Evolutionary conservation across 2,113 vertebrate genomes (phyloP), one percentile per base, ranked within the genome.

Genomic region (Paramisgurnus dabryanus): DNA sequence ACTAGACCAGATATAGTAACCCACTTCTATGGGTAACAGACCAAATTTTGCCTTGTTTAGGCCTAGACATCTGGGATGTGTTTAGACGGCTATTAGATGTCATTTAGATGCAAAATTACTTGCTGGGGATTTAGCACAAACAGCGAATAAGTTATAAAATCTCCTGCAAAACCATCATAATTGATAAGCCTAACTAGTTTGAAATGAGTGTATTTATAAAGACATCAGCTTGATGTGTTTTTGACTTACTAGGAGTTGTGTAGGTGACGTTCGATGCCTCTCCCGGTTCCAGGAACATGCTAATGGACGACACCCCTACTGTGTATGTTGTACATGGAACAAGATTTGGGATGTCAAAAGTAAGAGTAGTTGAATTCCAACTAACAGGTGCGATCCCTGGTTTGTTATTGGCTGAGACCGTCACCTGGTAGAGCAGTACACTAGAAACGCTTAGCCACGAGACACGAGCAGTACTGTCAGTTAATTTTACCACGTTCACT

Each of bases 241-340:
- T 43, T 4, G 84, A 94, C 93, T 94, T 74, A 95, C 94, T 83
- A 0, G 85, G 60, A 17, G 91, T 93, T 10, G n/a, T 85, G 78
- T 92, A 18, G n/a, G 27, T 55, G 55, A 89, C 50, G 9, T 82
- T 80, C 0, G 63, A 61, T 5, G 91, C 4, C 79, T 94, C 93
- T 55, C 94, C 94, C 18, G 89, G 78, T 7, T 83, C 71, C 2
- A 84, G 63, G 89, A 93, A 94, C 79, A 71, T 43, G 40, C 92
- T 93, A 64, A 90, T 1, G 4, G 93, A 94, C 22, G 91, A 91
- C 2, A 94, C 85, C 17, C 87, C 91, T 47, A 95, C 86, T 12
- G 81, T 89, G 82, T 93, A 95, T 45, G 58, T 87, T 75, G 91
- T 85, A 84, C 94, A 94, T 13, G 90, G 89, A 73, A 86, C 82